Conservation (phyloP, 64 coral and sea anemone species). For the Actinia tenebrosa region DNA sequence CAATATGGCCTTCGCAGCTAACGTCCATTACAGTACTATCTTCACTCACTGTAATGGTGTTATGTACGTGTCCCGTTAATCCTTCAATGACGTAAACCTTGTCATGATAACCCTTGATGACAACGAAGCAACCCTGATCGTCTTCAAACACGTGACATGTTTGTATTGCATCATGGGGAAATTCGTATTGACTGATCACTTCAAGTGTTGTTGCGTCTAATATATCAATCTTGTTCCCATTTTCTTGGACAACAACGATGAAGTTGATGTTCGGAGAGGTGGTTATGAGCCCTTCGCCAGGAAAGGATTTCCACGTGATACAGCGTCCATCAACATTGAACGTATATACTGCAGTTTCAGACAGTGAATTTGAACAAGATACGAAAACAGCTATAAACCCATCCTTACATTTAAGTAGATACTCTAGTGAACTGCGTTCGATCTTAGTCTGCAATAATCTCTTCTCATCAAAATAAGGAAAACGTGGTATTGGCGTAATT, state of each 20-base stretch:
- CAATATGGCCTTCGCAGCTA: neutral
- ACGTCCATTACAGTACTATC: neutral
- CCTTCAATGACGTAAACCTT: conserved; percentile 1
- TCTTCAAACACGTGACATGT: conserved; percentile 3
- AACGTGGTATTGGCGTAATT: neutral
- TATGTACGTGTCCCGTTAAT: neutral
- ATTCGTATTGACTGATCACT: neutral
- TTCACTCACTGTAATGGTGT: neutral
- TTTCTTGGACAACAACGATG: neutral
- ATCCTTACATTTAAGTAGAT: neutral
- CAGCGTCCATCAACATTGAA: neutral
- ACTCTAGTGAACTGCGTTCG: neutral
- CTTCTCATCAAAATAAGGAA: neutral
- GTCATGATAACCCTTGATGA: neutral
- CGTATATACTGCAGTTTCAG: neutral
- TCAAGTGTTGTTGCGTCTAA: conserved; percentile 5
- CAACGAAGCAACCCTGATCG: neutral
- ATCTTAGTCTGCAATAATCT: neutral
- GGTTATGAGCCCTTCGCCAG: neutral
- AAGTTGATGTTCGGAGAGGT: neutral
- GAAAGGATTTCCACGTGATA: neutral
- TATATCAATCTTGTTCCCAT: neutral
- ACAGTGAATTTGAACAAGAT: neutral
- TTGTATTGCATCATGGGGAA: neutral
- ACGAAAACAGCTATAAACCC: neutral